These are phyloP conservation scores for Cryptomyrus ogoouensis DNA, from an alignment of 2,113 vertebrate species.

Conservation along the genomic window DNA sequence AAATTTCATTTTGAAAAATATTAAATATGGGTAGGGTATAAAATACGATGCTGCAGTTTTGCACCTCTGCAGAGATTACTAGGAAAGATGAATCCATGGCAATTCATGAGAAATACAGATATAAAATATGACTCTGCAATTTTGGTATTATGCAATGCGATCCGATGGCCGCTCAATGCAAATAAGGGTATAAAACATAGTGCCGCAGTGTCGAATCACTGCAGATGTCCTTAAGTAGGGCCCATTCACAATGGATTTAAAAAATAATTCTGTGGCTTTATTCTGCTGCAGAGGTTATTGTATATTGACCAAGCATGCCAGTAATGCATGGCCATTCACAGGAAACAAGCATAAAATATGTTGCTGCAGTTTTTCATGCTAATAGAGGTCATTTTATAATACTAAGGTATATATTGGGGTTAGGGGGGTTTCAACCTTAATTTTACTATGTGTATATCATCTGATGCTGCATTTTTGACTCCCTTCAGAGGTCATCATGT, in stretches of 20 bases:
- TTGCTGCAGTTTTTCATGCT: neutral
- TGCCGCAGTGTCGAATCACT: neutral
- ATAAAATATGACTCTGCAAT: neutral
- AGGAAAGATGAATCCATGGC: neutral
- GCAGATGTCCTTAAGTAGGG: neutral
- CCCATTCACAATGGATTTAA: neutral
- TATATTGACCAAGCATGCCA: neutral
- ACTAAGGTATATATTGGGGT: neutral
- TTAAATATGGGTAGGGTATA: neutral
- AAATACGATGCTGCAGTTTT: neutral
- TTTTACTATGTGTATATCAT: too few relatives aligned
- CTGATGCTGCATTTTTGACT: neutral
- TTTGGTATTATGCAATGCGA: neutral
- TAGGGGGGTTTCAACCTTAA: too few relatives aligned
- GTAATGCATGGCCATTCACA: neutral
- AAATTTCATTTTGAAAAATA: neutral
- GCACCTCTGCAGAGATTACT: neutral
- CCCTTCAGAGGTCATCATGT: neutral
- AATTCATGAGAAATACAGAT: neutral
- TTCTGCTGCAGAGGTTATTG: neutral
- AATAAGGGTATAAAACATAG: neutral
- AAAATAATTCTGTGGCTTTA: neutral
- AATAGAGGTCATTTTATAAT: neutral
- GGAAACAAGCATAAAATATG: neutral
- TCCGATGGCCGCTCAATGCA: neutral